Conservation (phyloP, 2,888 invertebrate genomes). For the Sphaeridia pumilis region DNA sequence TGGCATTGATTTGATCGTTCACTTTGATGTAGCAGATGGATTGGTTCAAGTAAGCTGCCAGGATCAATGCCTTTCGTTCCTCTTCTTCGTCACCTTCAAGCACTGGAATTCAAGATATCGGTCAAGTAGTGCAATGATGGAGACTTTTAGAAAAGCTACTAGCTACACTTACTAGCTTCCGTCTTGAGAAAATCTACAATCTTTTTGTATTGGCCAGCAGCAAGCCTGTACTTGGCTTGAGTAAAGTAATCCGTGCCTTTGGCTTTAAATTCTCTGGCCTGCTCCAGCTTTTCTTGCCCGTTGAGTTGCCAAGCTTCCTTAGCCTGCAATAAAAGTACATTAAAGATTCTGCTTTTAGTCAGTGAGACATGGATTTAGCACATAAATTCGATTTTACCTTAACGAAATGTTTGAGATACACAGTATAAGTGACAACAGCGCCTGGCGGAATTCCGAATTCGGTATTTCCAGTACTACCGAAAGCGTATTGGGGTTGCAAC, state of each 20-base stretch:
- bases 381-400: constrained; percentile 45
- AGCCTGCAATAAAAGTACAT: constrained; percentile 42
- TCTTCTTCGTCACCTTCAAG: constrained; percentile 42
- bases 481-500: constrained; percentile 67
- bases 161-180: constrained; percentile 43
- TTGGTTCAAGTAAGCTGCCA: constrained; percentile 67
- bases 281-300: constrained; percentile 62
- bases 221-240: constrained; percentile 59
- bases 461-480: constrained; percentile 56
- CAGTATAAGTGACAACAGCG: constrained; percentile 63
- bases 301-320: constrained; percentile 76
- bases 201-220: constrained; percentile 76
- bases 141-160: constrained; percentile 5
- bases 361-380: neutral
- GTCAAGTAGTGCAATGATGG: too few species aligned
- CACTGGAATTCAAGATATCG: constrained; percentile 17
- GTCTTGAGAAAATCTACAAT: constrained; percentile 53
- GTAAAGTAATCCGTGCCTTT: constrained; percentile 87
- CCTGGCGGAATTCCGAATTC: constrained; percentile 65
- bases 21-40: constrained; percentile 68
- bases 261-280: constrained; percentile 69
- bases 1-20: constrained; percentile 58
- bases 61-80: constrained; percentile 47
- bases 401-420: constrained; percentile 73
- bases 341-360: too few species aligned